phyloP scores from a whole-genome alignment of 2,113 vertebrate genomes.

The Neolamprologus fasciatus region DNA sequence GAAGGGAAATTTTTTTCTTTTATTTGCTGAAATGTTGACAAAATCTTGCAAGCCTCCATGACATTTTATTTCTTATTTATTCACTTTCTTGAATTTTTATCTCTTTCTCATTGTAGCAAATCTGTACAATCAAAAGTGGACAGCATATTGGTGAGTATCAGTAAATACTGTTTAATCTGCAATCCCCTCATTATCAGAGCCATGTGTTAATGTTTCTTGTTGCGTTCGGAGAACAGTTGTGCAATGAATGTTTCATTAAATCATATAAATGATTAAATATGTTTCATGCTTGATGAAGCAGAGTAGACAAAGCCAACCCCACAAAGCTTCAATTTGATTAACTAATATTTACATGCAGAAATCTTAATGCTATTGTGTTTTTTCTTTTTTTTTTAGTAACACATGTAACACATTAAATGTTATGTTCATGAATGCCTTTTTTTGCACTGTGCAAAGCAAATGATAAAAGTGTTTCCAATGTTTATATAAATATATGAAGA shows the following conservation, averaged over 20 bases:
- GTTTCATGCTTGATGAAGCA: not conserved
- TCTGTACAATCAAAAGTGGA: slow-evolving; percentile 99
- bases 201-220: not conserved
- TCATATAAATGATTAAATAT: not conserved
- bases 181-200: not conserved
- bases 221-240: not conserved
- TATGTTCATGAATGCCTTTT: not conserved
- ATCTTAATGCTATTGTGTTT: not conserved
- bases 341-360: not conserved
- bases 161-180: not conserved
- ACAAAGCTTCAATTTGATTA: not conserved
- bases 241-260: not conserved
- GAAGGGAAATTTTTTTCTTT: not conserved
- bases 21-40: not conserved
- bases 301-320: not conserved
- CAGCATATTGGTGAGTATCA: slow-evolving; percentile 97
- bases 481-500: not conserved
- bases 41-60: not conserved
- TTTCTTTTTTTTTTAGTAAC: not conserved
- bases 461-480: not conserved
- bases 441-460: not conserved
- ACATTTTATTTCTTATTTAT: not conserved
- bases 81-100: not conserved
- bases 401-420: not conserved
- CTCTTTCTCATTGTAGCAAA: slow-evolving; percentile 80